These are phyloP conservation scores for Apoderus coryli DNA, from an alignment of 2,888 invertebrate genomes.

Conservation along the genomic window DNA sequence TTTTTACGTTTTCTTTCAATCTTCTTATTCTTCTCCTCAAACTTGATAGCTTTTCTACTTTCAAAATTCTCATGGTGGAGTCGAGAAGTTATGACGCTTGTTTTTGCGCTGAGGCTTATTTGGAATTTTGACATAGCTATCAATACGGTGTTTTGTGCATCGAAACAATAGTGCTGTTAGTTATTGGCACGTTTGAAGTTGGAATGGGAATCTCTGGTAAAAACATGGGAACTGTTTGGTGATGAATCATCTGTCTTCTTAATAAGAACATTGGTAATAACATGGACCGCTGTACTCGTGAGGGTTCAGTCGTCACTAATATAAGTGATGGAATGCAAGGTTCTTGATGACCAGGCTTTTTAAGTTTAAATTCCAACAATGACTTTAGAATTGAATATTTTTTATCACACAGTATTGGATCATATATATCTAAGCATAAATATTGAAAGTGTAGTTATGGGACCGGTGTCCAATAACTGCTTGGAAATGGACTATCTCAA, in stretches of 20 bases:
- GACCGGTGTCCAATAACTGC: conserved; percentile 3
- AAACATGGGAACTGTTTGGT: conserved; percentile 5
- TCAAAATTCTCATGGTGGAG: too few relatives aligned
- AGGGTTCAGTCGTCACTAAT: conserved; percentile 5
- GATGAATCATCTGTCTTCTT: conserved; percentile 7
- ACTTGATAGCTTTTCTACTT: too few relatives aligned
- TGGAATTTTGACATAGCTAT: conserved; percentile 7
- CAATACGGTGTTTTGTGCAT: conserved; percentile 4
- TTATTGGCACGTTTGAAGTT: conserved; percentile 4
- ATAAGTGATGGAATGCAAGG: conserved; percentile 10
- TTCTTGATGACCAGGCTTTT: conserved; percentile 11
- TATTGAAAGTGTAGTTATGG: conserved; percentile 8
- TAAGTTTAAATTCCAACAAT: conserved; percentile 12
- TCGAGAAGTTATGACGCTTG: too few relatives aligned
- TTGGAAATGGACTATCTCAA: conserved; percentile 2
- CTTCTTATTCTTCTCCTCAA: too few relatives aligned
- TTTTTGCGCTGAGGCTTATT: conserved; percentile 10
- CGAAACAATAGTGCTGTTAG: conserved; percentile 4
- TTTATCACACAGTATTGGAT: conserved; percentile 10
- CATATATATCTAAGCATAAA: conserved; percentile 6
- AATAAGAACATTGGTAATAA: conserved; percentile 10
- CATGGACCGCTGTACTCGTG: conserved; percentile 3
- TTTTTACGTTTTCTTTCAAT: too few relatives aligned
- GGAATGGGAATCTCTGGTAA: conserved; percentile 2
- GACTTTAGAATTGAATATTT: conserved; percentile 12